These are phyloP conservation scores for Bufo bufo DNA, from an alignment of 2,113 vertebrate genomes.

Conservation along the genomic window DNA sequence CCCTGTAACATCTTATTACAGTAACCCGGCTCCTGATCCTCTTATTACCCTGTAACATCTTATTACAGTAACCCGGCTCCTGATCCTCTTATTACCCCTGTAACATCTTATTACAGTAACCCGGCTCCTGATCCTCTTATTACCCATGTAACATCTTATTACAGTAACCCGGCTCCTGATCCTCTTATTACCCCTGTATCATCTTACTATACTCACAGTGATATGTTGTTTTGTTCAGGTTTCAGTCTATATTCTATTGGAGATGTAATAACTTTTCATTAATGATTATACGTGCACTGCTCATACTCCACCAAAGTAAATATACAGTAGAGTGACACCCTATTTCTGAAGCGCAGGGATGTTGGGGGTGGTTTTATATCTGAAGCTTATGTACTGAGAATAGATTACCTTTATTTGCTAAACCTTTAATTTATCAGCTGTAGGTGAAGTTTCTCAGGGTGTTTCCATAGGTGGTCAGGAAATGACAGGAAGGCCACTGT, in stretches of 20 bases:
- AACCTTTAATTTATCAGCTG: neutral
- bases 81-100: too few species aligned
- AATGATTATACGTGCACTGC: neutral
- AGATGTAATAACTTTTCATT: neutral
- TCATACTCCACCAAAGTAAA: slow-evolving; percentile 31
- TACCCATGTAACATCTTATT: too few species aligned
- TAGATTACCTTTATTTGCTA: neutral
- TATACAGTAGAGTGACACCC: slow-evolving; percentile 2
- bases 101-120: too few species aligned
- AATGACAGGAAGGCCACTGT: neutral
- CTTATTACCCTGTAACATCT: too few species aligned
- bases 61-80: too few species aligned
- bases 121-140: too few species aligned
- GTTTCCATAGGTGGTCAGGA: neutral
- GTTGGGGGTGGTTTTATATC: neutral
- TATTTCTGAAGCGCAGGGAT: neutral
- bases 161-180: neutral
- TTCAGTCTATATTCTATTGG: too few species aligned
- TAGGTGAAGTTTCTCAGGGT: neutral
- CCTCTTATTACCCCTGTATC: neutral
- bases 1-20: too few species aligned
- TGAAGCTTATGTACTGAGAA: neutral
- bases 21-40: too few species aligned
- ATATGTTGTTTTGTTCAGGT: neutral
- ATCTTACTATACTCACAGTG: neutral